These are phyloP conservation scores for Pristionchus japonicus DNA, from an alignment of 2,888 invertebrate species.

Conservation along the genomic window DNA sequence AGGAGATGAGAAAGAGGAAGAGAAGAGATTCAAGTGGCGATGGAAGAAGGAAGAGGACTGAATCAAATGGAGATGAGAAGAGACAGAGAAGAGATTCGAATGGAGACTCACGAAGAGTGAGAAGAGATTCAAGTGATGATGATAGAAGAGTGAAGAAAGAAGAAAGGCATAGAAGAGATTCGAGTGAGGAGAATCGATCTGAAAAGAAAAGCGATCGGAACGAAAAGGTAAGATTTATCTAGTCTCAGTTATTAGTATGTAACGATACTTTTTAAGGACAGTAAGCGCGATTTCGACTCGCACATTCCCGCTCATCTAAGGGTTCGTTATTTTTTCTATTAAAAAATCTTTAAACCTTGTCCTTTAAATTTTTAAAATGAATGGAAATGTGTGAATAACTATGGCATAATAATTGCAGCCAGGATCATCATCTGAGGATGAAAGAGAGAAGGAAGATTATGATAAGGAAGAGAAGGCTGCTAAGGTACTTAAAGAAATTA, in stretches of 20 bases:
- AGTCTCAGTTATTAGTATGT: neutral
- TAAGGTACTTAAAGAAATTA: neutral
- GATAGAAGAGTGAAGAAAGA: neutral
- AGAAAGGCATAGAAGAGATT: too few species aligned
- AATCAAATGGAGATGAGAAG: conserved; percentile 24
- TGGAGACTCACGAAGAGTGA: neutral
- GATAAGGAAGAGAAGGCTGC: conserved; percentile 44
- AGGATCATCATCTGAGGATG: conserved; percentile 37
- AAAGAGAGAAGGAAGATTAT: neutral
- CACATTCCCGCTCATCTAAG: conserved; percentile 45
- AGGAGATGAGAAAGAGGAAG: neutral
- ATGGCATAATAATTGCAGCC: neutral
- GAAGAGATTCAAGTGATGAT: conserved; percentile 28
- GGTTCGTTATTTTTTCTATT: neutral
- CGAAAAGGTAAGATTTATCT: neutral
- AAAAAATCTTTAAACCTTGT: too few species aligned
- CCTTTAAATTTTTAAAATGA: neutral
- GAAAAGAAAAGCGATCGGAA: neutral
- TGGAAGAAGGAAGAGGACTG: conserved; percentile 43
- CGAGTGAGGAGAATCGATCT: conserved; percentile 25
- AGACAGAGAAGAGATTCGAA: conserved; percentile 46
- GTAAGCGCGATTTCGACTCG: conserved; percentile 24
- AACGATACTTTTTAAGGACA: neutral
- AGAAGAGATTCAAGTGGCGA: conserved; percentile 42
- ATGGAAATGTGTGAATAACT: neutral